Conservation (phyloP, 2,113 vertebrate genomes). For the Sinocyclocheilus rhinocerous region DNA sequence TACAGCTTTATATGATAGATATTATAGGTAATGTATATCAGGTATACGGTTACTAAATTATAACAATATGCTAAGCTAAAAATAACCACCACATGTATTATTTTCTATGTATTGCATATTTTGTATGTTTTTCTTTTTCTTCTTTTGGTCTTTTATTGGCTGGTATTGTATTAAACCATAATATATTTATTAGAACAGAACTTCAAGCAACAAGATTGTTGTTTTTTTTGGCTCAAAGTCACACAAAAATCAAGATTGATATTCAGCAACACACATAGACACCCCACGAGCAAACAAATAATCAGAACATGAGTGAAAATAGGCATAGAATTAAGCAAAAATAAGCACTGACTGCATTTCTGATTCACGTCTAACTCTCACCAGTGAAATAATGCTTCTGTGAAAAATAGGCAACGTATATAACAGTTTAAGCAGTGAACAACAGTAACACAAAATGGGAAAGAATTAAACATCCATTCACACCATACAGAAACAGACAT, state of each 20-base stretch:
- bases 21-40: neutral
- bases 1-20: neutral
- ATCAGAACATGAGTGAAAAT: neutral
- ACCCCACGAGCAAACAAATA: conserved; percentile 12
- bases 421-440: conserved; percentile 1
- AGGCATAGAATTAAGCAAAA: neutral
- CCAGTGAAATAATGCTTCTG: conserved; percentile 1
- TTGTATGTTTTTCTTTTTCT: neutral
- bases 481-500: conserved; percentile 33
- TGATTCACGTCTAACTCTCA: neutral
- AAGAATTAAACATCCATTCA: conserved; percentile 33
- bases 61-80: neutral
- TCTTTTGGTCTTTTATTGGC: neutral
- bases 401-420: conserved; percentile 30
- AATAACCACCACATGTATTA: neutral
- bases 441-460: conserved; percentile 12
- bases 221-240: conserved; percentile 38
- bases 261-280: conserved; percentile 15
- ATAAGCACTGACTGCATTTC: neutral
- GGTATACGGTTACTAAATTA: neutral
- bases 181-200: no score
- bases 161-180: neutral
- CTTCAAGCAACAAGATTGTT: neutral
- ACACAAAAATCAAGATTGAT: conserved; percentile 11
- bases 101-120: neutral